Evolutionary conservation across 2,888 invertebrate genomes (phyloP).

Genomic region (Emmelina monodactyla): DNA sequence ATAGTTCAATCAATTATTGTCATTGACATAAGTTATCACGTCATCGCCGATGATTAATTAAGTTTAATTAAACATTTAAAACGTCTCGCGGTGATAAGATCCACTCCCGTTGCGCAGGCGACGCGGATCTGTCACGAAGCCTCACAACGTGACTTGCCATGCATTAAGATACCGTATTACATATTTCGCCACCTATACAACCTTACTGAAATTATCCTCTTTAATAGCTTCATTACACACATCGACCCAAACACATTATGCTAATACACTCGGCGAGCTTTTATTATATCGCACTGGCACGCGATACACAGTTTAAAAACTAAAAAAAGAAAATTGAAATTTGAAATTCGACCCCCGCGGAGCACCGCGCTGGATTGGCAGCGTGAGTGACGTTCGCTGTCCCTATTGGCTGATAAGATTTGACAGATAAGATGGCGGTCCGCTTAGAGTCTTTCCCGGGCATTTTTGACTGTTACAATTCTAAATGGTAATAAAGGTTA

Average conservation of each 20-base stretch:
- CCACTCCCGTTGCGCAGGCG: background rate
- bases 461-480: constrained; percentile 47
- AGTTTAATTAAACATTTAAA: constrained; percentile 28
- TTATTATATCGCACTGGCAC: constrained; percentile 47
- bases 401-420: constrained; percentile 64
- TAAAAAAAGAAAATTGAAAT: constrained; percentile 20
- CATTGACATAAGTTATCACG: constrained; percentile 23
- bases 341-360: constrained; percentile 55
- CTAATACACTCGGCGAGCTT: constrained; percentile 28
- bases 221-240: constrained; percentile 45
- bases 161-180: constrained; percentile 44
- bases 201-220: constrained; percentile 20
- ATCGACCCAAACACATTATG: constrained; percentile 30
- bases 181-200: constrained; percentile 43
- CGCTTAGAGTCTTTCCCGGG: constrained; percentile 51
- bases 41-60: constrained; percentile 29
- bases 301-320: constrained; percentile 43
- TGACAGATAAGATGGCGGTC: constrained; percentile 53
- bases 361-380: constrained; percentile 53
- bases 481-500: constrained; percentile 51
- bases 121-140: constrained; percentile 1
- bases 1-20: too few species aligned
- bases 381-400: constrained; percentile 62
- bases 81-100: constrained; percentile 5
- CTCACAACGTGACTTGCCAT: constrained; percentile 37